Evolutionary conservation across 2,888 invertebrate species (phyloP), one percentile per base, ranked within the genome.

Genomic region (Cataglyphis altisquamis): DNA sequence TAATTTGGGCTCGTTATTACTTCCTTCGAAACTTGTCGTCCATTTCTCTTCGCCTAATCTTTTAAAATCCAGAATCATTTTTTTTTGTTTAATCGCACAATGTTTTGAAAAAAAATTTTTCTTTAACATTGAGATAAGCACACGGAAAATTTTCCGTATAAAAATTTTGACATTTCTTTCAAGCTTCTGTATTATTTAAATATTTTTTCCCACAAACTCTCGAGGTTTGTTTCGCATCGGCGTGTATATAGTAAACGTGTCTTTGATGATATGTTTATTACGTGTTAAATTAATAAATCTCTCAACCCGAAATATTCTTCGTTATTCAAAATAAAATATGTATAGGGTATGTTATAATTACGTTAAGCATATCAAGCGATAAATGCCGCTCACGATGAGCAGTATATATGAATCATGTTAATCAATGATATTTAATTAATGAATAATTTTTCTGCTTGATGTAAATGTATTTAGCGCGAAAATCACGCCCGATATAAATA

Each of bases 231-330:
- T 41, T 21, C 39, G 48, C 48, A 68, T 29, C 66, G 48, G 18
- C 74, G 60, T 21, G 62, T 29, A 10, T 63, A 73, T 29, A 36
- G 45, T 60, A 78, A 84, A 68, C 57, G 36, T 62, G 83, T 73
- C 32, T 66, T 80, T 66, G 74, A 82, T 66, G 88, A 88, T 88
- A 89, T 89, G 89, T 87, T 78, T 29, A 25, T 66, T 68, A 77
- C 67, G 57, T 67, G 21, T 21, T 83, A 67, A 84, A 78, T 41
- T 21, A 57, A 72, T 18, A 12, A 36, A 36, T 36, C 18, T 36
- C 57, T 72, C 52, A 25, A 60, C 18, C 21, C 10, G 18, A 45
- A 77, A 21, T 36, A 57, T 45, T n/a, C 55, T 72, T 45, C 15
- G 39, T 57, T 67, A 67, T 21, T 77, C 29, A 55, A 67, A 57